phyloP scores from a whole-genome alignment of 37 sponge, comb jelly and placozoan genomes.

The Aphrocallistes beatrix region DNA sequence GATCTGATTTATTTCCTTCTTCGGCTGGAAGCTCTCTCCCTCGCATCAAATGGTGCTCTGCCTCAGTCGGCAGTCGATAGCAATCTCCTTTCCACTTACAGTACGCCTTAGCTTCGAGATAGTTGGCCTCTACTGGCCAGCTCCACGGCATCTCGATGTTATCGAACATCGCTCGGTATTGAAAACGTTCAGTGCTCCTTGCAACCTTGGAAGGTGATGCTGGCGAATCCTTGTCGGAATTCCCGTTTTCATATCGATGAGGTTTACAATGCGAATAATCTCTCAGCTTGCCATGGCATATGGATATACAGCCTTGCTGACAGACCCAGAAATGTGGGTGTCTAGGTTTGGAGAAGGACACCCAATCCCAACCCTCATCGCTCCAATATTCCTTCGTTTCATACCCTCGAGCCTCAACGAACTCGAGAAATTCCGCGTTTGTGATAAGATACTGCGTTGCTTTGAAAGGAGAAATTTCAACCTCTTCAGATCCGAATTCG shows the following conservation, averaged over 20 bases:
- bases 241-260: background rate
- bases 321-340: constrained; percentile 90
- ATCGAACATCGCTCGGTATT: constrained; percentile 75
- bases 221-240: background rate
- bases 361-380: constrained; percentile 88
- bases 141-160: constrained; percentile 66
- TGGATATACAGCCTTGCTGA: constrained; percentile 48
- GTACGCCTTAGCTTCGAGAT: constrained; percentile 84
- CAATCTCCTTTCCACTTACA: constrained; percentile 71
- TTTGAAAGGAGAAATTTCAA: constrained; percentile 73
- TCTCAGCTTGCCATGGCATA: constrained; percentile 50
- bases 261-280: constrained; percentile 52
- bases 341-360: constrained; percentile 31
- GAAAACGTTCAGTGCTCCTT: background rate
- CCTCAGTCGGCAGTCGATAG: constrained; percentile 76
- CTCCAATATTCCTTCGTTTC: constrained; percentile 54
- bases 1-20: background rate
- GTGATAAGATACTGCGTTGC: constrained; percentile 53
- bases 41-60: constrained; percentile 65
- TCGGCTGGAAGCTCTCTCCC: background rate
- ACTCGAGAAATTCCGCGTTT: constrained; percentile 65
- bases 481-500: constrained; percentile 51
- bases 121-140: constrained; percentile 89
- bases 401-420: constrained; percentile 66
- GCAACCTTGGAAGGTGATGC: background rate